Evolutionary conservation across 2,888 invertebrate genomes (phyloP).

Genomic region (Iphiclides podalirius): DNA sequence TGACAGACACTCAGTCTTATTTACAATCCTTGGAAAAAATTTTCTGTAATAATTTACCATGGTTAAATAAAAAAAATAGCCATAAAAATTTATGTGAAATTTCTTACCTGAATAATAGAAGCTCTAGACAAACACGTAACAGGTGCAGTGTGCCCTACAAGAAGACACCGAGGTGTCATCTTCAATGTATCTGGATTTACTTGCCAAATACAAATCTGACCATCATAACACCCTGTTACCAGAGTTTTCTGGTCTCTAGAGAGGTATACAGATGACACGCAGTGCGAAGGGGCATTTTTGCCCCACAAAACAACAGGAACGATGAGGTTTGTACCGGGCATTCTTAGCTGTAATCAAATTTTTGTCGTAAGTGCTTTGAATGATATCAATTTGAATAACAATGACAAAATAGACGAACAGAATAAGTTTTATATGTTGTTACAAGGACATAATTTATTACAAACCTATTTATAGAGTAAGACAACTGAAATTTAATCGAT

Average conservation of each 20-base stretch:
- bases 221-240: slow-evolving; percentile 98
- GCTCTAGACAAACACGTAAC: slow-evolving; percentile 94
- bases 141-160: slow-evolving; percentile 97
- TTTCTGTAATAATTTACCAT: too few species aligned
- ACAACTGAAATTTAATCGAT: too few species aligned
- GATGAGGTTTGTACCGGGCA: slow-evolving; percentile 93
- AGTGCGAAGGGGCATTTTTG: slow-evolving; percentile 96
- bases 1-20: too few species aligned
- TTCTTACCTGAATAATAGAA: slow-evolving; percentile 80
- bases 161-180: slow-evolving; percentile 94
- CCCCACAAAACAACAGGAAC: slow-evolving; percentile 99
- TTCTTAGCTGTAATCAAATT: slow-evolving; percentile 47
- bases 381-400: slow-evolving; percentile 55
- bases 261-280: slow-evolving; percentile 95
- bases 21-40: too few species aligned
- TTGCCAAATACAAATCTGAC: slow-evolving; percentile 97
- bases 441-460: slow-evolving; percentile 50
- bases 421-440: slow-evolving; percentile 26
- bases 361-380: background rate
- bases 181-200: slow-evolving; percentile 87
- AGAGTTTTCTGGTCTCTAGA: slow-evolving; percentile 95
- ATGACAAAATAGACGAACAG: slow-evolving; percentile 32
- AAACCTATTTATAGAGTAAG: slow-evolving; percentile 34
- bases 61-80: too few species aligned
- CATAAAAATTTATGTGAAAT: too few species aligned